Evolutionary conservation across 53 echinoderm and acorn worm species (phyloP).

Genomic region (Arbacia lixula): DNA sequence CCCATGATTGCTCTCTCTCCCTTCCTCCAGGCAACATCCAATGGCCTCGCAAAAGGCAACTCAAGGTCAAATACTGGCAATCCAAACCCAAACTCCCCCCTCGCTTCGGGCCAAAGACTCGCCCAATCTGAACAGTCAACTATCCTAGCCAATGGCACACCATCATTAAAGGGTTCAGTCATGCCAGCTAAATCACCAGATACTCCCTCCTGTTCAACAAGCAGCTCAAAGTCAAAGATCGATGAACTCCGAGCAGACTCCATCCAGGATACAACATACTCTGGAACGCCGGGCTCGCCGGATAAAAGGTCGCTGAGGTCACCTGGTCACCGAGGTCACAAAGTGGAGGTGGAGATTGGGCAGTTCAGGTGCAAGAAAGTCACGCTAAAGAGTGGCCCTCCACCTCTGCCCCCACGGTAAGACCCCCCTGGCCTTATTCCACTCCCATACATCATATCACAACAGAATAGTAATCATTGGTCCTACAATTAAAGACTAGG

Average conservation of each 20-base stretch:
- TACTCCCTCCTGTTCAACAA: neutral
- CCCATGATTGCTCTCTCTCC: slow-evolving; percentile 22
- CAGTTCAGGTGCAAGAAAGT: slow-evolving; percentile 86
- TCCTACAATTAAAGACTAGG: too few relatives aligned
- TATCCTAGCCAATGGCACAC: slow-evolving; percentile 3
- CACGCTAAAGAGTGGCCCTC: slow-evolving; percentile 57
- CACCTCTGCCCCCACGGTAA: slow-evolving; percentile 95
- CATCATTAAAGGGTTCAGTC: neutral
- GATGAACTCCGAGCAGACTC: slow-evolving; percentile 32
- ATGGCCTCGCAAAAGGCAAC: neutral
- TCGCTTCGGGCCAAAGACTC: slow-evolving; percentile 31
- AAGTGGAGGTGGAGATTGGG: slow-evolving; percentile 97
- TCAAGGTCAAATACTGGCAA: slow-evolving; percentile 31
- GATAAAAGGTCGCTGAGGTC: slow-evolving; percentile 76
- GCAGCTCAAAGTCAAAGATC: neutral
- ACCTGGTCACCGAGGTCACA: slow-evolving; percentile 93
- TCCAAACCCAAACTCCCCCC: slow-evolving; percentile 12
- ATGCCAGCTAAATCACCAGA: neutral
- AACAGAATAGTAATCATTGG: too few relatives aligned
- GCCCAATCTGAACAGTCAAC: slow-evolving; percentile 29
- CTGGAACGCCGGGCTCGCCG: slow-evolving; percentile 37
- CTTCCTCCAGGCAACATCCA: neutral
- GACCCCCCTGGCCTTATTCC: neutral
- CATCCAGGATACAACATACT: slow-evolving; percentile 45
- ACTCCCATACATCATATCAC: too few relatives aligned